Conservation (phyloP, 2,797 vertebrate genomes). For the Pangasius larnaudii region DNA sequence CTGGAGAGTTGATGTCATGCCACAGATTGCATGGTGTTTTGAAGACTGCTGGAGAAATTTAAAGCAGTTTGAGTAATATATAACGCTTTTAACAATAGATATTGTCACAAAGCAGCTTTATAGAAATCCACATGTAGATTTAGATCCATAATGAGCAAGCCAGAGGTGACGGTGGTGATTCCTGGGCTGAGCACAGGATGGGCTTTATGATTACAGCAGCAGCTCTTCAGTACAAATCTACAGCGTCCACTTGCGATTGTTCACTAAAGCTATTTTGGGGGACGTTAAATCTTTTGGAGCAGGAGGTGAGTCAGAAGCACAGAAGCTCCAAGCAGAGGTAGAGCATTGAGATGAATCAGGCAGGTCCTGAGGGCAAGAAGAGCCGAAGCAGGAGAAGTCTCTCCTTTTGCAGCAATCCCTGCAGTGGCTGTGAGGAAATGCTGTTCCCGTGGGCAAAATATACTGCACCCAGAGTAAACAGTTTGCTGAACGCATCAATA, state of each 20-base stretch:
- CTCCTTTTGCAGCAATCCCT: background rate
- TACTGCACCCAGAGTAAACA: background rate
- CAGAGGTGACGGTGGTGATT: background rate
- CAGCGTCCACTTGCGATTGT: background rate
- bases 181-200: background rate
- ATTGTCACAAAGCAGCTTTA: background rate
- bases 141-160: background rate
- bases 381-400: background rate
- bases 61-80: background rate
- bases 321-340: background rate
- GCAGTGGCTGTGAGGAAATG: background rate
- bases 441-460: background rate
- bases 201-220: background rate
- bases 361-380: background rate
- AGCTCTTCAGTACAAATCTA: background rate
- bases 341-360: slow-evolving; percentile 13
- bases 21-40: background rate
- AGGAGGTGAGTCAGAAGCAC: background rate
- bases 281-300: background rate
- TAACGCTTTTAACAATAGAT: background rate
- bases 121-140: background rate
- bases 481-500: background rate
- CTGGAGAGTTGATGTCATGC: background rate
- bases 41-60: background rate
- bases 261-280: background rate